A percentile compares a stretch with the other conserved stretches of the same genome.
These are phyloP conservation scores for Stegostoma tigrinum DNA, from an alignment of 2,113 vertebrate genomes.

Conservation along the genomic window DNA sequence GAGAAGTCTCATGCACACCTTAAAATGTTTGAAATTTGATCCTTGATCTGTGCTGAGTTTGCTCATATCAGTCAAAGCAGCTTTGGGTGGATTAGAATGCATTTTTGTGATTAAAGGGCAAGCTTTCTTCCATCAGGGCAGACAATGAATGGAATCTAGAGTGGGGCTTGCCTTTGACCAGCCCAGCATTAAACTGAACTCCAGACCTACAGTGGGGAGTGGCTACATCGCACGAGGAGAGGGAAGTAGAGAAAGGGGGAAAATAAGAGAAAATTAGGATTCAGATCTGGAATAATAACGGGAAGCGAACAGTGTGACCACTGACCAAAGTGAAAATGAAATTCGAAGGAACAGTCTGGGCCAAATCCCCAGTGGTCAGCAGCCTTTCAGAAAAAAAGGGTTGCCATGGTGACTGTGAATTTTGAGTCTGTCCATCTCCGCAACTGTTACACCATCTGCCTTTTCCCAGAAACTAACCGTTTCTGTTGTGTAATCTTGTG, in stretches of 20 bases:
- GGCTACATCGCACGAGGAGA: neutral
- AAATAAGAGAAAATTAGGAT: neutral
- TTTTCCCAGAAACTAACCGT: neutral
- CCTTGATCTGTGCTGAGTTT: neutral
- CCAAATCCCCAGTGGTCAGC: neutral
- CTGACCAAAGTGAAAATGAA: neutral
- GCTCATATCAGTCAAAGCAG: neutral
- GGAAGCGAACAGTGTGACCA: neutral
- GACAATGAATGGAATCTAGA: neutral
- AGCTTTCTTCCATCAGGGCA: neutral
- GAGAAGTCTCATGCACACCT: neutral
- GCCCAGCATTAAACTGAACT: neutral
- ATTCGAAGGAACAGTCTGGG: neutral
- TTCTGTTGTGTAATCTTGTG: neutral
- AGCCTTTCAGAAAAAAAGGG: neutral
- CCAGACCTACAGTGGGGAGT: neutral
- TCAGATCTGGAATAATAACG: neutral
- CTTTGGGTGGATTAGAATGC: neutral
- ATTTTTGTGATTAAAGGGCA: neutral
- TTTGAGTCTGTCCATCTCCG: neutral
- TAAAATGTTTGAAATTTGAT: neutral
- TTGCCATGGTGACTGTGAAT: neutral
- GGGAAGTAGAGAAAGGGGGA: neutral
- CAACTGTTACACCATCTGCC: neutral
- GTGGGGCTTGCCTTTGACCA: neutral